A percentile compares a stretch with the other conserved stretches of the same genome.
These are phyloP conservation scores for Diaperis boleti DNA, from an alignment of 2,888 invertebrate species.

Conservation along the genomic window DNA sequence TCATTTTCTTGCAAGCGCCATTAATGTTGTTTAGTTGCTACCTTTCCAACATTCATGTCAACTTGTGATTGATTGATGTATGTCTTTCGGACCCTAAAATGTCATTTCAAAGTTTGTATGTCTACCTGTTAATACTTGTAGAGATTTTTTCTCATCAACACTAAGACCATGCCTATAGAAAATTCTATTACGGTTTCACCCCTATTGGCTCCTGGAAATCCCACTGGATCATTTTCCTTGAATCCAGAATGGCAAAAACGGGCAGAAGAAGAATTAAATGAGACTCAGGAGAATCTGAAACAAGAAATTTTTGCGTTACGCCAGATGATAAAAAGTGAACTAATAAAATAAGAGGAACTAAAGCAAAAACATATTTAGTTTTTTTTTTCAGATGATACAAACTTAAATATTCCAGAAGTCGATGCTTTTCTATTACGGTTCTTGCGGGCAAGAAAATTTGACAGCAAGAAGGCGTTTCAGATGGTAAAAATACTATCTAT, in stretches of 20 bases:
- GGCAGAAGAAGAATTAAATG: constrained; percentile 63
- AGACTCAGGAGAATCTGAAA: constrained; percentile 60
- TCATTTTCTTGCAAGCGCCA: constrained; percentile 2
- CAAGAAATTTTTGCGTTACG: constrained; percentile 58
- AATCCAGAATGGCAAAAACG: constrained; percentile 56
- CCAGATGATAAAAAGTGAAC: constrained; percentile 58
- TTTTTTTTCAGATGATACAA: constrained; percentile 60
- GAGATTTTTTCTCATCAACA: constrained; percentile 5
- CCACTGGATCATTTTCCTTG: constrained; percentile 45
- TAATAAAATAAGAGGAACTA: constrained; percentile 18
- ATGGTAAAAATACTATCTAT: no score
- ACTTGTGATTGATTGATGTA: constrained; percentile 3
- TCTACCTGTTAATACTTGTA: background rate
- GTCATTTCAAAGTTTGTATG: no score
- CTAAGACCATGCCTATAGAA: constrained; percentile 29
- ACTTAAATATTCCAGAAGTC: constrained; percentile 66
- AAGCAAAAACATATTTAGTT: constrained; percentile 19
- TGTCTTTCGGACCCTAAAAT: background rate
- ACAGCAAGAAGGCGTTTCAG: constrained; percentile 65
- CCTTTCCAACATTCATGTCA: background rate
- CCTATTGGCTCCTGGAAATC: constrained; percentile 45
- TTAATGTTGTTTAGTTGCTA: background rate
- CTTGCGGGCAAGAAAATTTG: constrained; percentile 71
- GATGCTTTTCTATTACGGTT: constrained; percentile 71
- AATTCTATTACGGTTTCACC: constrained; percentile 24